phyloP scores from a whole-genome alignment of 2,888 invertebrate genomes.

The Lasioglossum leucozonium region DNA sequence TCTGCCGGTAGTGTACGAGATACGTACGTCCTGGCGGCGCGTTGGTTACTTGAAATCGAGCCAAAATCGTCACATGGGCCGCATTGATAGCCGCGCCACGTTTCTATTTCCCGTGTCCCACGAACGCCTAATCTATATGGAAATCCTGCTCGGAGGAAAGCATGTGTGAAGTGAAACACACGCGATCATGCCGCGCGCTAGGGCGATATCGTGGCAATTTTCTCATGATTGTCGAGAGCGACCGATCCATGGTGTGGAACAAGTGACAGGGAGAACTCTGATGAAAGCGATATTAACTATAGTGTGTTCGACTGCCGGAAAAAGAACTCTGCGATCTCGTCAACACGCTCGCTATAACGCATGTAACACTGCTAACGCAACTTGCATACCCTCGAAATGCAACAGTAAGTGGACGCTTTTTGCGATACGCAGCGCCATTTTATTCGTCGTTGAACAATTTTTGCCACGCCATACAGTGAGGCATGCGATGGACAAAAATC shows the following conservation, averaged over 20 bases:
- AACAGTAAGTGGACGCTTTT: too few relatives aligned
- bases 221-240: slow-evolving; percentile 33
- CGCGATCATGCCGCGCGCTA: slow-evolving; percentile 10
- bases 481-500: too few relatives aligned
- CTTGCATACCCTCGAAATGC: too few relatives aligned
- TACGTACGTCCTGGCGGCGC: slow-evolving; percentile 19
- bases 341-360: too few relatives aligned
- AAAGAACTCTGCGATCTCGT: neutral
- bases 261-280: neutral
- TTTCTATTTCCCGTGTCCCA: slow-evolving; percentile 68
- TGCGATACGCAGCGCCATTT: too few relatives aligned
- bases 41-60: slow-evolving; percentile 70
- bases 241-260: neutral
- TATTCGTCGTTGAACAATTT: too few relatives aligned
- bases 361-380: too few relatives aligned
- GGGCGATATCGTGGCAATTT: slow-evolving; percentile 35
- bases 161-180: slow-evolving; percentile 28
- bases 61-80: slow-evolving; percentile 73
- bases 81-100: slow-evolving; percentile 60
- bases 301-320: neutral
- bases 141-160: slow-evolving; percentile 61
- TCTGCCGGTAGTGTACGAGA: slow-evolving; percentile 8
- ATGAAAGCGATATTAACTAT: neutral
- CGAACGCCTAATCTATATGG: slow-evolving; percentile 73
- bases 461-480: too few relatives aligned